Percentiles rank a stretch among this genome's conserved stretches.
These are phyloP conservation scores for Platyura marginata DNA, from an alignment of 1,140 invertebrate genomes.

Conservation along the genomic window DNA sequence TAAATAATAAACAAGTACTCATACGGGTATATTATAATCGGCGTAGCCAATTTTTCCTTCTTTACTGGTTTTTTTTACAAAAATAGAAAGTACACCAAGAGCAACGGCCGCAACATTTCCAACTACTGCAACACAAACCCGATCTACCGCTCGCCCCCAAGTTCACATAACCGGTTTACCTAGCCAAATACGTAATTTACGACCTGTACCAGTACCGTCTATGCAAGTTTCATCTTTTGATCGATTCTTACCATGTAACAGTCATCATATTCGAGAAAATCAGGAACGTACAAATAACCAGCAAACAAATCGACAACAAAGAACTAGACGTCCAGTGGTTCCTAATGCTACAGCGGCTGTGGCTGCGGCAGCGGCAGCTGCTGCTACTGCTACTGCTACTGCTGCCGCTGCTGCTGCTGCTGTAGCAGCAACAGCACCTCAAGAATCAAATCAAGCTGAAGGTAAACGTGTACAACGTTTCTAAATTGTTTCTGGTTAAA, in stretches of 20 bases:
- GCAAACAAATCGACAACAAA: background rate
- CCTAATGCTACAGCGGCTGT: too few relatives aligned
- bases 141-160: slow-evolving; percentile 42
- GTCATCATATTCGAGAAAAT: slow-evolving; percentile 21
- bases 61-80: slow-evolving; percentile 7
- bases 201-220: slow-evolving; percentile 18
- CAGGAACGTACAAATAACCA: slow-evolving; percentile 4
- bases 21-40: too few relatives aligned
- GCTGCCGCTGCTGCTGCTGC: background rate
- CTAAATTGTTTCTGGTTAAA: background rate
- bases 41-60: too few relatives aligned
- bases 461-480: background rate
- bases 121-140: slow-evolving; percentile 43
- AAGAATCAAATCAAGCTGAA: background rate
- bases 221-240: slow-evolving; percentile 20
- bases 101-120: slow-evolving; percentile 42
- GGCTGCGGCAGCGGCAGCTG: background rate
- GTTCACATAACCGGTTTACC: slow-evolving; percentile 28
- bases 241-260: slow-evolving; percentile 22
- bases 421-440: slow-evolving; percentile 1
- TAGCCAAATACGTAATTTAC: slow-evolving; percentile 12
- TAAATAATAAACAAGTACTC: too few relatives aligned
- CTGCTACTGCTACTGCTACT: background rate
- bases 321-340: too few relatives aligned
- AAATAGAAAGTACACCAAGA: slow-evolving; percentile 25